A percentile compares a stretch with the other conserved stretches of the same genome.
phyloP scores from a whole-genome alignment of 2,888 invertebrate genomes.

The Rhingia rostrata region DNA sequence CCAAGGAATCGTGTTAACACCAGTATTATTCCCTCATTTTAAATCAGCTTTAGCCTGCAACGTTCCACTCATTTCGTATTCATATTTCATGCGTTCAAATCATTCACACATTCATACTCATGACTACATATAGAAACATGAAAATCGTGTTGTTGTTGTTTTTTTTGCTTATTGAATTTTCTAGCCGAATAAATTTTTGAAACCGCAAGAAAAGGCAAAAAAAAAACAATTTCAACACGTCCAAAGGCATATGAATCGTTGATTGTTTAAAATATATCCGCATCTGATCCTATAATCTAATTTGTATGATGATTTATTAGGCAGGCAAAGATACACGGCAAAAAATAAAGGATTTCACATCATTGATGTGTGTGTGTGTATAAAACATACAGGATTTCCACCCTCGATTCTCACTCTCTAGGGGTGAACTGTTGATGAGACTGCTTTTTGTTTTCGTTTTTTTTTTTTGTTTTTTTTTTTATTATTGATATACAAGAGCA shows the following conservation, averaged over 20 bases:
- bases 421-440: slow-evolving; percentile 66
- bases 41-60: slow-evolving; percentile 23
- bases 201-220: slow-evolving; percentile 47
- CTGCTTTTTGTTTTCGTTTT: slow-evolving; percentile 25
- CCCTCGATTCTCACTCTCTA: slow-evolving; percentile 48
- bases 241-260: slow-evolving; percentile 56
- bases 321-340: slow-evolving; percentile 34
- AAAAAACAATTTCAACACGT: slow-evolving; percentile 33
- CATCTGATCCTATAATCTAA: slow-evolving; percentile 71
- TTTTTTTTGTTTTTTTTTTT: slow-evolving; percentile 16
- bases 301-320: slow-evolving; percentile 73
- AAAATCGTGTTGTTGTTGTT: slow-evolving; percentile 13
- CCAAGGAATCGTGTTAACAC: slow-evolving; percentile 53
- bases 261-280: slow-evolving; percentile 71
- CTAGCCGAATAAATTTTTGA: slow-evolving; percentile 55
- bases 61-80: slow-evolving; percentile 52
- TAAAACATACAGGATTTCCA: slow-evolving; percentile 21
- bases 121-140: slow-evolving; percentile 1
- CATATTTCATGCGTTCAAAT: slow-evolving; percentile 54
- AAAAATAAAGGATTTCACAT: slow-evolving; percentile 35
- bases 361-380: slow-evolving; percentile 3
- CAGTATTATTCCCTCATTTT: slow-evolving; percentile 65
- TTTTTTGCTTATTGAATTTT: slow-evolving; percentile 29
- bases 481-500: slow-evolving; percentile 63
- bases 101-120: slow-evolving; percentile 30